Percentiles rank a stretch among this genome's conserved stretches.
phyloP scores from a whole-genome alignment of 2,113 vertebrate genomes.

The Opisthocomus hoazin region DNA sequence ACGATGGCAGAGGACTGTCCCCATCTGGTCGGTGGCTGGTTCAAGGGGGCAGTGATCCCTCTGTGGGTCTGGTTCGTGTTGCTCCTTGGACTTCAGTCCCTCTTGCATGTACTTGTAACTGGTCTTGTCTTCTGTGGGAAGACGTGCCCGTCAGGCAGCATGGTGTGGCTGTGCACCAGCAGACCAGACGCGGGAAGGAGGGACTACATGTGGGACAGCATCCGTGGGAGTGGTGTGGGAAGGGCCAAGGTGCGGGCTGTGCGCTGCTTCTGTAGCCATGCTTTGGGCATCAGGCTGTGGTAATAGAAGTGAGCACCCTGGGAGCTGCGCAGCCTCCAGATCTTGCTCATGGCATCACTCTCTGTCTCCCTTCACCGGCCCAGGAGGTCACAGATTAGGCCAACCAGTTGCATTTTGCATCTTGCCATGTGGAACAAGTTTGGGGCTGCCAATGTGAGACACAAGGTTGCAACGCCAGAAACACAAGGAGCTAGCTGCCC shows the following conservation, averaged over 20 bases:
- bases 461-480: neutral
- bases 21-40: neutral
- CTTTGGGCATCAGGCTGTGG: neutral
- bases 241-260: neutral
- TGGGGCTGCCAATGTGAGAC: neutral
- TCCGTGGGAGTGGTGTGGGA: neutral
- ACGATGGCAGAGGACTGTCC: fast-evolving
- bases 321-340: neutral
- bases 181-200: neutral
- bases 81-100: neutral
- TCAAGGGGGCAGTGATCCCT: neutral
- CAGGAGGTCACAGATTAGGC: neutral
- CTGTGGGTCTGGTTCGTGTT: fast-evolving
- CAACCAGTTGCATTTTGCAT: neutral
- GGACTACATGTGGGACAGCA: neutral
- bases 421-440: neutral
- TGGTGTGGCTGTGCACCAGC: neutral
- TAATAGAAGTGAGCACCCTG: neutral
- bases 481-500: neutral
- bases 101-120: neutral
- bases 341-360: neutral
- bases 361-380: neutral
- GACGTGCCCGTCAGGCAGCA: neutral
- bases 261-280: fast-evolving
- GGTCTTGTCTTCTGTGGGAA: neutral